Conservation (phyloP, 2,888 invertebrate species). For the Eupithecia vulgata region DNA sequence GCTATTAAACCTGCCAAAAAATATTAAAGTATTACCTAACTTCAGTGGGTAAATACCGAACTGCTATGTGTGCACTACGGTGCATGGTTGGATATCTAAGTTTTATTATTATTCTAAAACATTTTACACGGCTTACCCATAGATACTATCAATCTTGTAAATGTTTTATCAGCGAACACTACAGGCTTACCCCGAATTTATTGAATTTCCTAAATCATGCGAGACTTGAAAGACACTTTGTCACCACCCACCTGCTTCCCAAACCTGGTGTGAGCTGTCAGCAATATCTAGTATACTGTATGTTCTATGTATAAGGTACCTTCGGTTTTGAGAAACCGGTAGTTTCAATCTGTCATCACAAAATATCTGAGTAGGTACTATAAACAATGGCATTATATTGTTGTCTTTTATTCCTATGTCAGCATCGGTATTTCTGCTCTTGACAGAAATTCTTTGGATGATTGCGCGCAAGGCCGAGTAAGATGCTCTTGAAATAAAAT, state of each 20-base stretch:
- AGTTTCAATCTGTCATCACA: constrained; percentile 50
- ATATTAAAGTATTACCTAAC: background rate
- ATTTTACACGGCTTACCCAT: background rate
- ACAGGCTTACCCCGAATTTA: background rate
- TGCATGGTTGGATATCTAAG: background rate
- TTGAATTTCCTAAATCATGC: constrained; percentile 21
- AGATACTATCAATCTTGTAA: constrained; percentile 1
- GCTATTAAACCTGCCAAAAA: background rate
- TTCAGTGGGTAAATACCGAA: background rate
- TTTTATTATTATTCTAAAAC: background rate
- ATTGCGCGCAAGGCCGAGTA: constrained; percentile 31
- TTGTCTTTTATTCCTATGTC: constrained; percentile 44
- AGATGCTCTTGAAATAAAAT: background rate
- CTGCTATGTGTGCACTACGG: background rate
- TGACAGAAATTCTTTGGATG: constrained; percentile 50
- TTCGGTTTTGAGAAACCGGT: constrained; percentile 17
- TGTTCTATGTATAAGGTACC: background rate
- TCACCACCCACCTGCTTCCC: constrained; percentile 9
- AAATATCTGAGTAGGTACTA: constrained; percentile 29
- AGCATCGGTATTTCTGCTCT: constrained; percentile 47
- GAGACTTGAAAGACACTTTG: constrained; percentile 14
- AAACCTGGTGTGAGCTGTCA: constrained; percentile 18
- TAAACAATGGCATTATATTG: constrained; percentile 13
- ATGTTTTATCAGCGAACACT: background rate
- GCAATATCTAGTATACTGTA: background rate